A percentile compares a stretch with the other conserved stretches of the same genome.
Evolutionary conservation across 2,113 vertebrate genomes (phyloP).

Genomic region (Osmerus eperlanus): DNA sequence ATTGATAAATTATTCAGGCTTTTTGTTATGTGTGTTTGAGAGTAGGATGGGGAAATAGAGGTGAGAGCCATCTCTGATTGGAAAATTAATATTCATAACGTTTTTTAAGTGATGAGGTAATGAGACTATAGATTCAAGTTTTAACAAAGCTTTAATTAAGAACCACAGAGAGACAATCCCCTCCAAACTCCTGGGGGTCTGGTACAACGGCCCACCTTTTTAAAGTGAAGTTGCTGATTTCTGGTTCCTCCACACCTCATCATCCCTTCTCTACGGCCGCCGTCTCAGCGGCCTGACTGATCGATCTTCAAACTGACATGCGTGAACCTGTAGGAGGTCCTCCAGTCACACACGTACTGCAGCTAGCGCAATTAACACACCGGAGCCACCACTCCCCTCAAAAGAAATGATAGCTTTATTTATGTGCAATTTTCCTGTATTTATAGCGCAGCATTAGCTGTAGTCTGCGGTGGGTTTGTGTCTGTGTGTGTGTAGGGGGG

Average conservation of each 20-base stretch:
- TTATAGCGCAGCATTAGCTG: background rate
- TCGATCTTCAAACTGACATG: background rate
- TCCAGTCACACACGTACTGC: background rate
- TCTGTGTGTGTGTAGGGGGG: conserved; percentile 5
- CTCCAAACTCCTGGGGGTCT: conserved; percentile 24
- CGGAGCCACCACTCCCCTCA: no score
- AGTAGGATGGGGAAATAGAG: conserved; percentile 61
- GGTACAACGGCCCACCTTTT: conserved; percentile 32
- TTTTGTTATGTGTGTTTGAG: conserved; percentile 66
- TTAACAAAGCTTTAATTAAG: conserved; percentile 57
- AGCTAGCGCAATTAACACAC: no score
- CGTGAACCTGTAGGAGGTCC: background rate
- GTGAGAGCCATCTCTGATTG: conserved; percentile 72
- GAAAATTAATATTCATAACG: conserved; percentile 94
- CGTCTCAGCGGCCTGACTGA: no score
- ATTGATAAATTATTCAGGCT: conserved; percentile 90
- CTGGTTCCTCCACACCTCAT: conserved; percentile 9
- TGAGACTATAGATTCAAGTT: conserved; percentile 56
- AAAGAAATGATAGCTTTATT: background rate
- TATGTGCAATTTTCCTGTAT: conserved; percentile 25
- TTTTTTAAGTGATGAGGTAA: conserved; percentile 78
- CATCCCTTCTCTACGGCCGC: no score
- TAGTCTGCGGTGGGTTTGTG: background rate
- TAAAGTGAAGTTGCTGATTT: conserved; percentile 33
- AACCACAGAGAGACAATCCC: conserved; percentile 45